Percentiles rank a stretch among this genome's conserved stretches.
phyloP scores from a whole-genome alignment of 2,888 invertebrate species.

The Meteorus colon region DNA sequence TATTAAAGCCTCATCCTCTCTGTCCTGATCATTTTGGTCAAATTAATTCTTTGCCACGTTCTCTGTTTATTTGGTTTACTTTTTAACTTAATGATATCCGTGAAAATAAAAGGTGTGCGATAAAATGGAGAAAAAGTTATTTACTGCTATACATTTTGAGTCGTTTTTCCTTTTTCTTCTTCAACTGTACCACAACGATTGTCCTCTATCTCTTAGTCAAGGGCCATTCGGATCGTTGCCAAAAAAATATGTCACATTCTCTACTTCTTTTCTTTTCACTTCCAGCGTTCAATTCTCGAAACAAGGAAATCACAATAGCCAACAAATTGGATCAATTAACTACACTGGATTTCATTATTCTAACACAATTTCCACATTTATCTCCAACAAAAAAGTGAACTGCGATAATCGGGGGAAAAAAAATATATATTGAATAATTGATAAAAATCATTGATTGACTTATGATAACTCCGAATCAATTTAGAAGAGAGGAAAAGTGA shows the following conservation, averaged over 20 bases:
- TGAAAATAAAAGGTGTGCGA: conserved; percentile 51
- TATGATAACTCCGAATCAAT: too few species aligned
- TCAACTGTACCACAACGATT: conserved; percentile 12
- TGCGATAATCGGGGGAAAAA: too few species aligned
- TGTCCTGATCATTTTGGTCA: conserved; percentile 60
- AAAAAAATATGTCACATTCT: conserved; percentile 28
- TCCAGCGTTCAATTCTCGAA: neutral
- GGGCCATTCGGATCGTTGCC: conserved; percentile 34
- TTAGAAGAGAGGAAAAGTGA: too few species aligned
- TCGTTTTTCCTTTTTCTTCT: neutral
- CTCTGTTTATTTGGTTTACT: conserved; percentile 47
- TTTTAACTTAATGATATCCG: conserved; percentile 61
- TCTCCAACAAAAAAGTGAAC: too few species aligned
- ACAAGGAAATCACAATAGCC: too few species aligned
- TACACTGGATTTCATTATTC: neutral
- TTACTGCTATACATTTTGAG: conserved; percentile 26
- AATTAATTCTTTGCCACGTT: conserved; percentile 61
- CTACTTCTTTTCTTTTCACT: conserved; percentile 14
- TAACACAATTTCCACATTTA: too few species aligned
- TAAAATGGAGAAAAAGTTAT: conserved; percentile 30
- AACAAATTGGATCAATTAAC: conserved; percentile 15
- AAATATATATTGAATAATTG: too few species aligned
- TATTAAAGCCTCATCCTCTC: neutral
- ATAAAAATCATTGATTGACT: too few species aligned
- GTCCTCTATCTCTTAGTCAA: conserved; percentile 19